Conservation (phyloP, 2,888 invertebrate genomes). For the Dasysyrphus tricinctus region DNA sequence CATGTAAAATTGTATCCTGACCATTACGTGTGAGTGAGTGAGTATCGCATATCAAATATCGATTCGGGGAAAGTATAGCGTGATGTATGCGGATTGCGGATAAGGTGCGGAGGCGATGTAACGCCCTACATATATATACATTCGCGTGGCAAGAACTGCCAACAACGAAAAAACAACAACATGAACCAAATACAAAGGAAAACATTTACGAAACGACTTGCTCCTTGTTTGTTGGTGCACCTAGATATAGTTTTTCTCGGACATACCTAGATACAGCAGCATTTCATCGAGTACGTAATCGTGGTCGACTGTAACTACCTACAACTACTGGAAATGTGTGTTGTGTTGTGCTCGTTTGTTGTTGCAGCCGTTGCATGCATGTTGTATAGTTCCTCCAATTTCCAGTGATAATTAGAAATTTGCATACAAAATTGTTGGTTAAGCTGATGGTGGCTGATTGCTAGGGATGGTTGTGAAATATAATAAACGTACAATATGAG, state of each 20-base stretch:
- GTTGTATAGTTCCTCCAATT: constrained; percentile 45
- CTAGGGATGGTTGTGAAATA: constrained; percentile 43
- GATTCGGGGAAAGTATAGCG: constrained; percentile 48
- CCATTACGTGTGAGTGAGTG: constrained; percentile 47
- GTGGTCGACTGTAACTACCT: constrained; percentile 13
- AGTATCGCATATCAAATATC: constrained; percentile 38
- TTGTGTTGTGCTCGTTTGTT: constrained; percentile 20
- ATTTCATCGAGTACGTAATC: constrained; percentile 44
- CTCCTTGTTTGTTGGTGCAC: constrained; percentile 34
- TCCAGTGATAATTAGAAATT: constrained; percentile 76
- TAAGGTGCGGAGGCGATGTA: constrained; percentile 42
- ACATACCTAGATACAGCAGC: too few relatives aligned
- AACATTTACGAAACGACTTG: constrained; percentile 36
- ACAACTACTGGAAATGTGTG: constrained; percentile 49
- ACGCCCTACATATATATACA: constrained; percentile 35
- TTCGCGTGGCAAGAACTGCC: not conserved
- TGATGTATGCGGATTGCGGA: constrained; percentile 19
- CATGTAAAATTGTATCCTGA: constrained; percentile 75
- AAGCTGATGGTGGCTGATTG: constrained; percentile 46
- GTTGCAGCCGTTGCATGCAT: constrained; percentile 60
- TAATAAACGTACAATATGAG: not conserved
- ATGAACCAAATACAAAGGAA: constrained; percentile 25
- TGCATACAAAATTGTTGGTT: constrained; percentile 74
- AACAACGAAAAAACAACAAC: constrained; percentile 6
- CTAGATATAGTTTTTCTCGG: constrained; percentile 8